Base-by-base conservation (phyloP, 2,888 invertebrate species). In the Drosophila buzzatii region DNA sequence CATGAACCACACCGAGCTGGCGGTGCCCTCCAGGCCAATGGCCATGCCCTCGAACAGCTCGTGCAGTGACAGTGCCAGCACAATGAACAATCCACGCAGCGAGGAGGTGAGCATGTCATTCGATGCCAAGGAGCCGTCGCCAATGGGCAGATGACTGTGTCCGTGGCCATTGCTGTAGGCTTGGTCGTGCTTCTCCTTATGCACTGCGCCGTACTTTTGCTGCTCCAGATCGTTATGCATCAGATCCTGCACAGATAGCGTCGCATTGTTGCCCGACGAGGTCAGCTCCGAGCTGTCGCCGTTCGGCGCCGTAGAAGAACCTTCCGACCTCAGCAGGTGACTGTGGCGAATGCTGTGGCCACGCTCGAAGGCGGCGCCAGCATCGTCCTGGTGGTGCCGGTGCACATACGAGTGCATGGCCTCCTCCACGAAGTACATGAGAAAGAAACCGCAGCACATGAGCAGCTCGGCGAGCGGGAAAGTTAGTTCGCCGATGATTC, bases 11-110 rank as follows among this genome's bases (percentile, higher is more conserved):
- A 96, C 95, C 42, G 94, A 94, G 1, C 92, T 88, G 5, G 94
- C 93, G 37, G 95, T 95, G 10, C 94, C 93, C 90, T 97, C 97
- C 65, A 97, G 92, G 0, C 97, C 97, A 18, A 97, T 96, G 23
- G 97, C 96, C 61, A 97, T 93, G 23, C 97, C 98, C 93, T 98
- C 97, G 89, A 98, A 97, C 3, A 97, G 94, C 90, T 97, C 97
- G 91, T 98, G 98, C 64, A 98, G 95, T 10, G 97, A 97, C 33
- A 98, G 94, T 4, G 97, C 97, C 45, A 87, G 93, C 1, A 97
- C 97, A 53, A 97, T 95, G 58, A 97, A 94, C 16, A 97, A 94
- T 35, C 96, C 97, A 70, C 96, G 95, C 52, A 97, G 93, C 6
- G 93, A 93, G 1, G 93, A 92, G 37, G 91, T 76, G 0, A 92